These are phyloP conservation scores for Cyclura pinguis DNA, from an alignment of 2,797 vertebrate genomes.

Conservation along the genomic window DNA sequence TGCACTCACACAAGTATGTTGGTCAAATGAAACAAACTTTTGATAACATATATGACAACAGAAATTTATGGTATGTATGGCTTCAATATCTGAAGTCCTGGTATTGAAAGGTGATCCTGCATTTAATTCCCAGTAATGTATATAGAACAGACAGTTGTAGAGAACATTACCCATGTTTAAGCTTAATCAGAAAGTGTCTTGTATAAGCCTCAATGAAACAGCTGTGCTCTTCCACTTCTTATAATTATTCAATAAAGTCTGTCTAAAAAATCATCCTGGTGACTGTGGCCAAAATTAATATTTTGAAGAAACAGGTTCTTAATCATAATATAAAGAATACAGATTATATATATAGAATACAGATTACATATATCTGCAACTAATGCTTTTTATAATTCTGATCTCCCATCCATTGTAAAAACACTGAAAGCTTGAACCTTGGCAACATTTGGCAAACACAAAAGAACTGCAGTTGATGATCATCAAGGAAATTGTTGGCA, in stretches of 20 bases:
- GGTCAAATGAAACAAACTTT: not conserved
- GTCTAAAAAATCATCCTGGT: not conserved
- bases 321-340: not conserved
- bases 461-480: slow-evolving; percentile 49
- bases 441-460: not conserved
- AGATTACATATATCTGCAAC: not conserved
- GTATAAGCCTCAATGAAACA: not conserved
- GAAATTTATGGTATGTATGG: not conserved
- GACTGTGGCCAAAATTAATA: slow-evolving; percentile 9
- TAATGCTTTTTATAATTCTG: not conserved
- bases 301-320: not conserved
- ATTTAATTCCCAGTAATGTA: not conserved
- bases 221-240: not conserved
- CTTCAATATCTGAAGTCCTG: not conserved
- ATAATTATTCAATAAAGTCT: not conserved
- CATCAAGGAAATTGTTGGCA: slow-evolving; percentile 18
- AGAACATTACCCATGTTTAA: not conserved
- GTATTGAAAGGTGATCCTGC: not conserved
- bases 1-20: not conserved
- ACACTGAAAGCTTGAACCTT: not conserved
- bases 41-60: not conserved
- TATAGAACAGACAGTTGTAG: not conserved
- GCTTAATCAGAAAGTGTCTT: not conserved
- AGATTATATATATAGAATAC: not conserved
- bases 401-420: not conserved